Evolutionary conservation across 2,888 invertebrate genomes (phyloP).

Genomic region (Aproaerema taeniolella): DNA sequence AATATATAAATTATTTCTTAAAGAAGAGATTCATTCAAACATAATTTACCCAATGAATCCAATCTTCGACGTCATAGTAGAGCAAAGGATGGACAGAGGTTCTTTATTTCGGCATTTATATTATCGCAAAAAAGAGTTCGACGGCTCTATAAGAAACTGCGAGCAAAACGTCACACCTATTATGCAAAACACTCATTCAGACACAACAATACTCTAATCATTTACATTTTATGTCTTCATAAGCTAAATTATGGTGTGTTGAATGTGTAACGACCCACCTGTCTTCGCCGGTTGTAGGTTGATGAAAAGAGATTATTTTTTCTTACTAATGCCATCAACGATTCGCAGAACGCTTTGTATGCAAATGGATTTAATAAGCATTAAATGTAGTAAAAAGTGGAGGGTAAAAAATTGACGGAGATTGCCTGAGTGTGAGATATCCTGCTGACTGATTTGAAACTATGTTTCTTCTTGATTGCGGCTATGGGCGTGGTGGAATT

Average conservation of each 20-base stretch:
- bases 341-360: constrained; percentile 64
- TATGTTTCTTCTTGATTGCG: no score
- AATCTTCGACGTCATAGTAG: no score
- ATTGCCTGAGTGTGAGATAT: neutral
- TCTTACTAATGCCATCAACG: constrained; percentile 33
- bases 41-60: no score
- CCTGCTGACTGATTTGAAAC: no score
- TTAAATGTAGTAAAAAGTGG: constrained; percentile 38
- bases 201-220: constrained; percentile 1
- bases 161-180: constrained; percentile 9
- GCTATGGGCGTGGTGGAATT: no score
- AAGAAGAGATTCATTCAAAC: no score
- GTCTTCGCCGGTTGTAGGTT: constrained; percentile 21
- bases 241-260: constrained; percentile 14
- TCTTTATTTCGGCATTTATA: no score
- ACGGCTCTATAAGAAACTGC: no score
- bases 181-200: constrained; percentile 7
- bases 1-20: no score
- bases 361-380: constrained; percentile 55
- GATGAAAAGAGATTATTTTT: no score
- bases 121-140: no score
- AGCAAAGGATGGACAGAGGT: no score
- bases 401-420: constrained; percentile 32
- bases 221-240: constrained; percentile 15
- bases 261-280: constrained; percentile 22